Base-by-base conservation (phyloP, 2,797 vertebrate species). In the Halcyon leucocephala region DNA sequence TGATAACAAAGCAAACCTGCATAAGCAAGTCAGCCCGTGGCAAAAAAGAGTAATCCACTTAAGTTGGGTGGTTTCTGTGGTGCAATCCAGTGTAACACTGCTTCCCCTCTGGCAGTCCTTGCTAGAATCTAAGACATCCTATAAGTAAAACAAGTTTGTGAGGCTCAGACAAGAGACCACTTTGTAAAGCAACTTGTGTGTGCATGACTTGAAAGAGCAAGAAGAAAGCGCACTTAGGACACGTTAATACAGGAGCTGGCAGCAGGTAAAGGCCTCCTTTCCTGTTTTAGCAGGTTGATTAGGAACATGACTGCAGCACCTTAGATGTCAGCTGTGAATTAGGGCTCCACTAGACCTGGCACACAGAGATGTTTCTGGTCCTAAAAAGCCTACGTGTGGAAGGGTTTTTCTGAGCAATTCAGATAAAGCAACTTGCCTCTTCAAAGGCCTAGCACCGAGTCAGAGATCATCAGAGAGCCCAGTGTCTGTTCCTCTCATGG, bases 11-110 rank as follows among this genome's bases (percentile, higher is more conserved):
- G 85, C 69, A 87, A 81, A 91, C 97, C 92, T 95, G 96, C 95
- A 96, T 64, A 90, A 96, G 93, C 96, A 97, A 97, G 96, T 95
- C 93, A 86, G 95, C 95, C 96, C 89, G 9, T 96, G 95, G 97
- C 95, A 93, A 97, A 90, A 52, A 96, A 93, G 94, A 95, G 97
- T 94, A 97, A 96, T 95, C 90, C 94, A 90, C 93, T 91, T 97
- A 95, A 94, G 92, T 79, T 96, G 96, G 97, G 97, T 97, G 97
- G 96, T 97, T 97, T 97, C 96, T 96, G 93, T 97, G 96, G 94
- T 96, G 97, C 95, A 97, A 97, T 93, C 87, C 90, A n/a, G 8
- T 72, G 81, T 84, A 95, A 93, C 55, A 8, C 90, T 93, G 93
- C 86, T 95, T 96, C 88, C 97, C 96, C 95, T 97, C 96, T 97